phyloP scores from a whole-genome alignment of 2,113 vertebrate species.

The Megaptera novaeangliae region DNA sequence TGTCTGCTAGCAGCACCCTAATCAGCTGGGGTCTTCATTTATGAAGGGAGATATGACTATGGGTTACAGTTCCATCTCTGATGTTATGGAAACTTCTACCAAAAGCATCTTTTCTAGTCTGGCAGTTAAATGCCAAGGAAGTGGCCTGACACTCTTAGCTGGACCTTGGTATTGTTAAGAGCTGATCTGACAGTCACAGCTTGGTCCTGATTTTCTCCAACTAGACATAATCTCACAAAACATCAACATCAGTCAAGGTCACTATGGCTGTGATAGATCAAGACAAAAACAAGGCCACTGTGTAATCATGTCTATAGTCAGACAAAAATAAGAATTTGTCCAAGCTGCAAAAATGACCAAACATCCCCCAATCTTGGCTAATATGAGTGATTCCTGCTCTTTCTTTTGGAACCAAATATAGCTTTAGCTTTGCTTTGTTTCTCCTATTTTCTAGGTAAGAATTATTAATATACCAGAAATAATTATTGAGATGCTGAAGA shows the following conservation, averaged over 20 bases:
- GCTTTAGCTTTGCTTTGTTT: not conserved
- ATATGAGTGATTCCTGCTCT: not conserved
- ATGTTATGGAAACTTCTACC: not conserved
- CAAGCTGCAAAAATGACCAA: not conserved
- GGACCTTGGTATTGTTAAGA: not conserved
- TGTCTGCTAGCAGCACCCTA: not conserved
- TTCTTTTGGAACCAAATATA: not conserved
- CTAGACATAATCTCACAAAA: not conserved
- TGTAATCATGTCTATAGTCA: not conserved
- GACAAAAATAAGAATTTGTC: not conserved
- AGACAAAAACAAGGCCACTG: not conserved
- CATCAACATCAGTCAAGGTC: not conserved
- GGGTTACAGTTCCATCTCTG: not conserved
- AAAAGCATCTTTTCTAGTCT: not conserved
- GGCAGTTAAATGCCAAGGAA: not conserved
- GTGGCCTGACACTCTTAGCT: not conserved
- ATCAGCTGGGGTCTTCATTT: not conserved
- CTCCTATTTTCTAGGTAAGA: not conserved
- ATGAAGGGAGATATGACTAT: not conserved
- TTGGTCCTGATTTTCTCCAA: not conserved
- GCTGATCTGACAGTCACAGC: not conserved
- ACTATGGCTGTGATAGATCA: not conserved
- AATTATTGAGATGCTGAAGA: not conserved
- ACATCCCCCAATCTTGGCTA: not conserved
- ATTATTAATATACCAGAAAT: not conserved